Evolutionary conservation across 2,113 vertebrate species (phyloP).

Genomic region (Thryonomys swinderianus): DNA sequence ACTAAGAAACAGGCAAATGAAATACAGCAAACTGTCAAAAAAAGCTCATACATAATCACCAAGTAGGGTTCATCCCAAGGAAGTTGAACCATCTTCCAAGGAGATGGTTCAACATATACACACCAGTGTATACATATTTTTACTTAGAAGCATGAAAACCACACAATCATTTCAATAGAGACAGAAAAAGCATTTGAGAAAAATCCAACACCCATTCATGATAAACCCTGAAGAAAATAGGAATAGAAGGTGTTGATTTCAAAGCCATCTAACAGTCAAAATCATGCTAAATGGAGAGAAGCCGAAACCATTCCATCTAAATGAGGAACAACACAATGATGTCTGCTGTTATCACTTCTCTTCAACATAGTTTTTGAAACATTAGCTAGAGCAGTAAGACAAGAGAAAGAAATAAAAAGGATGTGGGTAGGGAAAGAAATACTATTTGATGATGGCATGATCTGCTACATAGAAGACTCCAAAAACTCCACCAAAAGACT

Average conservation of each 20-base stretch:
- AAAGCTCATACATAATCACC: background rate
- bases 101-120: background rate
- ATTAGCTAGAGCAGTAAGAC: background rate
- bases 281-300: background rate
- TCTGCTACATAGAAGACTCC: background rate
- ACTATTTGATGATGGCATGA: background rate
- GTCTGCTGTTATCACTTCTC: background rate
- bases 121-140: background rate
- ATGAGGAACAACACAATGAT: background rate
- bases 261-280: background rate
- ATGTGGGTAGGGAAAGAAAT: background rate
- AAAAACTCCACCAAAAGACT: background rate
- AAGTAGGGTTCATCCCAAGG: background rate
- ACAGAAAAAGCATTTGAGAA: background rate
- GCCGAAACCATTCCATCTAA: background rate
- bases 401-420: background rate
- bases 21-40: background rate
- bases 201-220: background rate
- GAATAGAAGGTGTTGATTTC: background rate
- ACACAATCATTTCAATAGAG: background rate
- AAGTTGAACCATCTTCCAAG: too few species aligned
- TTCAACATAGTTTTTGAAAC: background rate
- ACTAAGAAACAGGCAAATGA: background rate
- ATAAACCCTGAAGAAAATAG: background rate
- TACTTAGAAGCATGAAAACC: background rate